phyloP scores from a whole-genome alignment of 2,113 vertebrate genomes.

The Stigmatopora nigra region DNA sequence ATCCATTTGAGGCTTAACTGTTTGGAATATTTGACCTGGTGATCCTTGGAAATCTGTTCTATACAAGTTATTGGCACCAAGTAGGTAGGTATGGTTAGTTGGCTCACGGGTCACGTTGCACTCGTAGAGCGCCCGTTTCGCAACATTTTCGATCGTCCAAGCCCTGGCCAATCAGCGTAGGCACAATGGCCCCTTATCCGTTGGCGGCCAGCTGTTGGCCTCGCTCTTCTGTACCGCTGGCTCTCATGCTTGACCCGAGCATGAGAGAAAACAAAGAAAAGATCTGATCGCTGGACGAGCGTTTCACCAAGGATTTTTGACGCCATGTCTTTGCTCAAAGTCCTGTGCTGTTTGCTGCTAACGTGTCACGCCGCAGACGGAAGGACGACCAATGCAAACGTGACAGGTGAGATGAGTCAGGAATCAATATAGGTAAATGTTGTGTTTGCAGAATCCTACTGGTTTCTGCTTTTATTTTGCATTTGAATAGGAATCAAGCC shows the following conservation, averaged over 20 bases:
- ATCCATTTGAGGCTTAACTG: no score
- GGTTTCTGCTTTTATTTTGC: not conserved
- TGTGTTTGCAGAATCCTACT: not conserved
- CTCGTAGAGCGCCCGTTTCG: conserved; percentile 38
- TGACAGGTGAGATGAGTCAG: conserved; percentile 51
- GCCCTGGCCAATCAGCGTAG: conserved; percentile 55
- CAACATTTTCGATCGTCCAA: conserved; percentile 34
- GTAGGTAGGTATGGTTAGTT: not conserved
- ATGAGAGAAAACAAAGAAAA: conserved; percentile 17
- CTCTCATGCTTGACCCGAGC: conserved; percentile 5
- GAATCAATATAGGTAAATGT: not conserved
- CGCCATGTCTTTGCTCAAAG: conserved; percentile 49
- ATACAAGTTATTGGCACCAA: not conserved
- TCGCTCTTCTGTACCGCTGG: not conserved
- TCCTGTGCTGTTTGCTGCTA: conserved; percentile 56
- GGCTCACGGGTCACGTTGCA: conserved; percentile 1
- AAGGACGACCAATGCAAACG: conserved; percentile 46
- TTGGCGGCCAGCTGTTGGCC: conserved; percentile 14
- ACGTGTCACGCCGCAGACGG: conserved; percentile 46
- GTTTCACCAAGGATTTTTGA: not conserved
- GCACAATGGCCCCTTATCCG: conserved; percentile 30
- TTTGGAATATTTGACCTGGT: no score
- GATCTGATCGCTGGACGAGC: conserved; percentile 12
- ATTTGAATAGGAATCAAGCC: conserved; percentile 1
- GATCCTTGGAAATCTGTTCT: not conserved